A percentile compares a stretch with the other conserved stretches of the same genome.
Conservation (phyloP, 2,113 vertebrate species). For the Opisthocomus hoazin region DNA sequence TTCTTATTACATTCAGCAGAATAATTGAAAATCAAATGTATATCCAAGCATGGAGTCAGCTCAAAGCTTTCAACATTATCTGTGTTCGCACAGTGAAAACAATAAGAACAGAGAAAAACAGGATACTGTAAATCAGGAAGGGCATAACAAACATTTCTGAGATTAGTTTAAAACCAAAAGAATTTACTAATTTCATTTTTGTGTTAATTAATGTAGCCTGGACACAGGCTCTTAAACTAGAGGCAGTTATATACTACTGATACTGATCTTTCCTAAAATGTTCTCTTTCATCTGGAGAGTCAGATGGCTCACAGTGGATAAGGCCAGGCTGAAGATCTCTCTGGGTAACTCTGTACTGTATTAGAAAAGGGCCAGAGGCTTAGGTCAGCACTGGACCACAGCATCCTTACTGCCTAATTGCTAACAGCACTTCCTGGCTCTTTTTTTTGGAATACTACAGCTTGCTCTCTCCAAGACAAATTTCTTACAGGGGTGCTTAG, state of each 20-base stretch:
- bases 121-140: background rate
- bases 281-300: background rate
- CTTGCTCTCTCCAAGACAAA: slow-evolving; percentile 30
- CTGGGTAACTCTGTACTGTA: background rate
- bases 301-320: background rate
- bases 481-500: background rate
- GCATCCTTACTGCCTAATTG: background rate
- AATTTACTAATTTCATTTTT: background rate
- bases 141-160: background rate
- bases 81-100: background rate
- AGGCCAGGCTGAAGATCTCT: background rate
- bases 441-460: background rate
- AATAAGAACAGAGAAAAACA: background rate
- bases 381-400: background rate
- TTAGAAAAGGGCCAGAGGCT: background rate
- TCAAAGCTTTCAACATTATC: background rate
- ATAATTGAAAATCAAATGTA: background rate
- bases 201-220: background rate
- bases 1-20: background rate
- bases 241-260: background rate
- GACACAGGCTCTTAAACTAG: background rate
- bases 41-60: background rate
- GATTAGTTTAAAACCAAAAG: background rate
- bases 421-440: slow-evolving; percentile 7
- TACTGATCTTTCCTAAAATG: background rate